Percentiles rank a stretch among this genome's conserved stretches.
These are phyloP conservation scores for Clinocottus analis DNA, from an alignment of 2,113 vertebrate species.

Conservation along the genomic window DNA sequence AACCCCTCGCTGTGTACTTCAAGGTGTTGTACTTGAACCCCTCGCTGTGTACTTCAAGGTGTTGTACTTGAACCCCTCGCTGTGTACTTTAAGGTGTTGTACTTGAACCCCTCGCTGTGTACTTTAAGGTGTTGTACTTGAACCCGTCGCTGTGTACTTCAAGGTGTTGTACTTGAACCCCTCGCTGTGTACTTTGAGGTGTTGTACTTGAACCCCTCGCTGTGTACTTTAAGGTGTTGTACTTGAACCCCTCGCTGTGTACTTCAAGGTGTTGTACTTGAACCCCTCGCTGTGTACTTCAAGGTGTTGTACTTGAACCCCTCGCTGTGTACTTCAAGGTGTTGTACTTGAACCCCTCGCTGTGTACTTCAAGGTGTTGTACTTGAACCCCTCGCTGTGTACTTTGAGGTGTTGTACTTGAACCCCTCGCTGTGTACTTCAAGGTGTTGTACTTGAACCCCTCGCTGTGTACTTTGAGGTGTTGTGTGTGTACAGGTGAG, in stretches of 20 bases:
- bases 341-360: too few species aligned
- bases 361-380: neutral
- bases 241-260: neutral
- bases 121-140: too few species aligned
- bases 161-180: too few species aligned
- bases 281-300: neutral
- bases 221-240: neutral
- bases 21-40: too few species aligned
- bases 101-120: neutral
- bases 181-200: neutral
- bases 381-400: neutral
- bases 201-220: too few species aligned
- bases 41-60: neutral
- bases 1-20: neutral
- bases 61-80: too few species aligned
- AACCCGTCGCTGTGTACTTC: neutral
- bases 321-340: neutral
- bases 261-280: too few species aligned
- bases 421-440: neutral
- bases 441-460: too few species aligned
- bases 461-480: neutral
- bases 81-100: neutral
- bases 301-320: too few species aligned
- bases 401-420: too few species aligned
- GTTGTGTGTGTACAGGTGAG: neutral